Conservation (phyloP, 1,140 invertebrate genomes). For the Diprion similis region DNA sequence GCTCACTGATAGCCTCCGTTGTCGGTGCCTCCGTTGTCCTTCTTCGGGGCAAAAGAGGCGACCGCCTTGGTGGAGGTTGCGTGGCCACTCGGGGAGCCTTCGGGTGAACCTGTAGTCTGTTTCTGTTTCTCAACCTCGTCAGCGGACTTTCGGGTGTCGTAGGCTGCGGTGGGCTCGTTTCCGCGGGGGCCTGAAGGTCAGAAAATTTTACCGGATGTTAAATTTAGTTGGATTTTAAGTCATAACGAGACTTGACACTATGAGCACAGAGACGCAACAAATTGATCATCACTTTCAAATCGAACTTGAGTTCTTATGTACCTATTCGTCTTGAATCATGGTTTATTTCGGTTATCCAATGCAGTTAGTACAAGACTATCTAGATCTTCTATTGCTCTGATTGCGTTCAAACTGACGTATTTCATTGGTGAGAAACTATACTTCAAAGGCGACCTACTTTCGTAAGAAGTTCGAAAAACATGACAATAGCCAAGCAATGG, state of each 20-base stretch:
- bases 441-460: too few species aligned
- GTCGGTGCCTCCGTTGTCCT: constrained; percentile 51
- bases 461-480: too few species aligned
- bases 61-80: constrained; percentile 46
- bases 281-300: not conserved
- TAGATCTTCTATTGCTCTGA: too few species aligned
- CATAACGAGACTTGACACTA: constrained; percentile 6
- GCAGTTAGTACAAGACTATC: too few species aligned
- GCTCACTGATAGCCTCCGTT: constrained; percentile 33
- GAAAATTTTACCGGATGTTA: not conserved
- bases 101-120: constrained; percentile 50
- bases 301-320: too few species aligned
- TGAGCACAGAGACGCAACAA: constrained; percentile 16
- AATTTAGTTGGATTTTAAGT: constrained; percentile 13
- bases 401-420: too few species aligned
- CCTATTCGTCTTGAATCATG: too few species aligned
- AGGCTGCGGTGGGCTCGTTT: constrained; percentile 52
- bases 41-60: constrained; percentile 52
- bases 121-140: constrained; percentile 56
- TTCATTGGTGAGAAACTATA: too few species aligned
- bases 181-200: constrained; percentile 45
- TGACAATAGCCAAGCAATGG: too few species aligned
- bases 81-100: constrained; percentile 54
- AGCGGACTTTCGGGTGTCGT: constrained; percentile 53
- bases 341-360: too few species aligned